These are phyloP conservation scores for Hybognathus amarus DNA, from an alignment of 2,797 vertebrate genomes.

Conservation along the genomic window DNA sequence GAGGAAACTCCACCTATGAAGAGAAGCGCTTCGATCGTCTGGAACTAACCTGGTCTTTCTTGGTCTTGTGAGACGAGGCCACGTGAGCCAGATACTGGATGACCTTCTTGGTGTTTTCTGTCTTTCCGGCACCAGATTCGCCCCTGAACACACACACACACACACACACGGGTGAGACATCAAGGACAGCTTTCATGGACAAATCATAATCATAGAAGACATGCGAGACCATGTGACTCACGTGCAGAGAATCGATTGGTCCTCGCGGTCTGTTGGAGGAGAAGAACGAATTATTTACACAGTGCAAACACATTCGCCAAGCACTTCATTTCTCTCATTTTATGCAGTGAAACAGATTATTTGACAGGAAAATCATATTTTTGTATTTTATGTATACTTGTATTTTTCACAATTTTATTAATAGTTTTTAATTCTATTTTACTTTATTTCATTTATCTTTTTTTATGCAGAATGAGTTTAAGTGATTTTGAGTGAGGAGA, in stretches of 20 bases:
- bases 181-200: not conserved
- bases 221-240: constrained; percentile 77
- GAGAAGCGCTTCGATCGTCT: no score
- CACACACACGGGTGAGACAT: not conserved
- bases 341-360: not conserved
- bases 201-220: not conserved
- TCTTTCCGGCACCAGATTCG: constrained; percentile 97
- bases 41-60: constrained; percentile 89
- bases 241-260: constrained; percentile 99
- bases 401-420: no score
- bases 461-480: no score
- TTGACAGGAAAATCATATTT: no score
- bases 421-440: no score
- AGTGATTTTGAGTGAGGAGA: not conserved
- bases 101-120: constrained; percentile 98
- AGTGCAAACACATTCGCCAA: not conserved
- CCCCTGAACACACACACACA: constrained; percentile 75
- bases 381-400: no score
- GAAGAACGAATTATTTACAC: not conserved
- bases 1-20: not conserved
- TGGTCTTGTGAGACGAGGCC: constrained; percentile 96
- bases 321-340: not conserved
- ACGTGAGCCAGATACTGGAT: constrained; percentile 98
- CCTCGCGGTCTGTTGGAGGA: constrained; percentile 84
- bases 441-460: no score